Evolutionary conservation across 2,888 invertebrate genomes (phyloP).

Genomic region (Caenorhabditis sinica): DNA sequence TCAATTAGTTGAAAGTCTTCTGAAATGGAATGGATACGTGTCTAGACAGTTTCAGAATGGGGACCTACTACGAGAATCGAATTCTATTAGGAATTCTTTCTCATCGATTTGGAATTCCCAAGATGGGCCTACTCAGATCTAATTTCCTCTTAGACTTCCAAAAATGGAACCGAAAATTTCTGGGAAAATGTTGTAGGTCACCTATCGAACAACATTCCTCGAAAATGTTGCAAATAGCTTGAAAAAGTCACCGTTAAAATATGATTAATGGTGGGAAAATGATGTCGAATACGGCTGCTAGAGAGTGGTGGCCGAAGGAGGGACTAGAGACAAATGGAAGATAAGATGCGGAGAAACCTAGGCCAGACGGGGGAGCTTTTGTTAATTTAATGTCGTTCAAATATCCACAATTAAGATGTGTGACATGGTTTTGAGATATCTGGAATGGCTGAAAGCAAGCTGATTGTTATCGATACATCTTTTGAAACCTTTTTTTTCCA

Average conservation of each 20-base stretch:
- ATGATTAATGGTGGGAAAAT: conserved; percentile 35
- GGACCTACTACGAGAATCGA: neutral
- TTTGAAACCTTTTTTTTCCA: too few relatives aligned
- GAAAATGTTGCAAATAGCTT: conserved; percentile 3
- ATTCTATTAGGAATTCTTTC: neutral
- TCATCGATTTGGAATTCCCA: neutral
- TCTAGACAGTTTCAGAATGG: neutral
- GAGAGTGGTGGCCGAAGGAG: too few relatives aligned
- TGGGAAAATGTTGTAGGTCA: neutral
- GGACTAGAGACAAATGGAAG: conserved; percentile 22
- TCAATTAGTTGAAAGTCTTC: neutral
- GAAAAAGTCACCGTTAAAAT: neutral
- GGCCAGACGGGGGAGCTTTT: neutral
- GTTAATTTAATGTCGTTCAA: too few relatives aligned
- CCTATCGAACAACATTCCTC: neutral
- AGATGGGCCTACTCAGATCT: conserved; percentile 6
- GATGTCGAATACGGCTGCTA: conserved; percentile 2
- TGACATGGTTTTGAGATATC: too few relatives aligned
- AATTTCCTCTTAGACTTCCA: neutral
- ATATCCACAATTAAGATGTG: too few relatives aligned
- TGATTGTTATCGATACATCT: too few relatives aligned
- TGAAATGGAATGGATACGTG: neutral
- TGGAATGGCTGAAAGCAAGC: too few relatives aligned
- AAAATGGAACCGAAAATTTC: neutral
- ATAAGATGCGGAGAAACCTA: neutral